Conservation (phyloP, 2,888 invertebrate genomes). For the Parochlus steinenii region DNA sequence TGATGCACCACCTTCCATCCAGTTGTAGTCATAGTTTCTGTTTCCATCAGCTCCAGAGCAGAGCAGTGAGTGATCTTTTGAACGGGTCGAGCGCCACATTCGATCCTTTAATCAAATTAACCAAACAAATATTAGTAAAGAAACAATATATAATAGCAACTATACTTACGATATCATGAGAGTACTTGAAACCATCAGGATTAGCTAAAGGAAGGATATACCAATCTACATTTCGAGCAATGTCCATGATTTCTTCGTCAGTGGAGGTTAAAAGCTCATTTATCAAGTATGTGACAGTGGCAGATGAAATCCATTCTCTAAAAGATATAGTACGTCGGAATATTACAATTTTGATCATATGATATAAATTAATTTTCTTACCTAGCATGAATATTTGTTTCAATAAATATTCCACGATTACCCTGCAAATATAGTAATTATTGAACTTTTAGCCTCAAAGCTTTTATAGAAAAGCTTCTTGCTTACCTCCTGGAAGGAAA, state of each 20-base stretch:
- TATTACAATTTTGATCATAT: too few relatives aligned
- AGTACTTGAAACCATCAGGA: constrained; percentile 55
- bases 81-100: constrained; percentile 50
- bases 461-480: too few relatives aligned
- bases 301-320: constrained; percentile 63
- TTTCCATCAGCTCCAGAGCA: constrained; percentile 24
- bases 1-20: constrained; percentile 31
- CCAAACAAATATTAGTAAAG: too few relatives aligned
- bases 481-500: constrained; percentile 22
- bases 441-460: too few relatives aligned
- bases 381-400: constrained; percentile 46
- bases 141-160: too few relatives aligned
- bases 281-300: constrained; percentile 50
- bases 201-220: constrained; percentile 56
- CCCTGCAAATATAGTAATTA: constrained; percentile 17
- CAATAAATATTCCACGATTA: constrained; percentile 42
- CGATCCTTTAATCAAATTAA: constrained; percentile 34
- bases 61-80: constrained; percentile 23
- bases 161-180: too few relatives aligned
- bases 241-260: constrained; percentile 33
- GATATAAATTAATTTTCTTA: too few relatives aligned
- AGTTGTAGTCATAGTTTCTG: constrained; percentile 25
- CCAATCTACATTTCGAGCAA: constrained; percentile 55
- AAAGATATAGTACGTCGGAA: too few relatives aligned
- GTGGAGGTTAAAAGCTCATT: constrained; percentile 48